These are phyloP conservation scores for Scaptomyza polygonia DNA, from an alignment of 2,888 invertebrate species.

Conservation along the genomic window DNA sequence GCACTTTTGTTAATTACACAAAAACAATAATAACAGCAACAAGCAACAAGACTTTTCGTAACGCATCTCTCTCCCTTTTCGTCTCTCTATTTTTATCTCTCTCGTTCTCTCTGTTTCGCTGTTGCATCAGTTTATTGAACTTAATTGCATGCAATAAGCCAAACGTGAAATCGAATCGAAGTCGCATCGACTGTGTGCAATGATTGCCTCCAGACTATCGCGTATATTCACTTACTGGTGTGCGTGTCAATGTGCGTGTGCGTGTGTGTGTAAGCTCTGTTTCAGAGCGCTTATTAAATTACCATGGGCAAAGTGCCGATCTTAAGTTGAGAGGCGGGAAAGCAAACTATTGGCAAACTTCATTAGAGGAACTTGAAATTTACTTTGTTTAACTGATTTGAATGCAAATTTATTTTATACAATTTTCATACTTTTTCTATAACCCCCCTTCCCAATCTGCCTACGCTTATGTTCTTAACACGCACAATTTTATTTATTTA, in stretches of 20 bases:
- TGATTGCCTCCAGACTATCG: slow-evolving; percentile 48
- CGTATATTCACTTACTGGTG: slow-evolving; percentile 18
- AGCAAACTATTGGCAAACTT: neutral
- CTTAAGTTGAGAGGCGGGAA: neutral
- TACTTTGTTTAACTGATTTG: too few species aligned
- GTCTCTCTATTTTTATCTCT: too few species aligned
- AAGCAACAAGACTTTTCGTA: slow-evolving; percentile 5
- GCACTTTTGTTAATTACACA: slow-evolving; percentile 76
- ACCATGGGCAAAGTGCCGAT: slow-evolving; percentile 19
- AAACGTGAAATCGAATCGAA: slow-evolving; percentile 50
- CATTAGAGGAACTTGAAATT: neutral
- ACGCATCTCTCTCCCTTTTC: neutral
- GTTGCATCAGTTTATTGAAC: slow-evolving; percentile 71
- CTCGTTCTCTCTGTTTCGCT: neutral
- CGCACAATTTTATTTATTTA: too few species aligned
- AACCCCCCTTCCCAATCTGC: neutral
- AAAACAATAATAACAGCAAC: slow-evolving; percentile 58
- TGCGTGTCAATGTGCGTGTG: neutral
- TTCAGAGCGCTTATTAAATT: slow-evolving; percentile 22
- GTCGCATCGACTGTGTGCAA: slow-evolving; percentile 23
- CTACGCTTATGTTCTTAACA: neutral
- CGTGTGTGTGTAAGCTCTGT: neutral
- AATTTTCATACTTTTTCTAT: too few species aligned
- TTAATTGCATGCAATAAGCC: slow-evolving; percentile 79
- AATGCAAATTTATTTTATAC: too few species aligned